phyloP scores from a whole-genome alignment of 2,888 invertebrate genomes.

The Tachina grossa region DNA sequence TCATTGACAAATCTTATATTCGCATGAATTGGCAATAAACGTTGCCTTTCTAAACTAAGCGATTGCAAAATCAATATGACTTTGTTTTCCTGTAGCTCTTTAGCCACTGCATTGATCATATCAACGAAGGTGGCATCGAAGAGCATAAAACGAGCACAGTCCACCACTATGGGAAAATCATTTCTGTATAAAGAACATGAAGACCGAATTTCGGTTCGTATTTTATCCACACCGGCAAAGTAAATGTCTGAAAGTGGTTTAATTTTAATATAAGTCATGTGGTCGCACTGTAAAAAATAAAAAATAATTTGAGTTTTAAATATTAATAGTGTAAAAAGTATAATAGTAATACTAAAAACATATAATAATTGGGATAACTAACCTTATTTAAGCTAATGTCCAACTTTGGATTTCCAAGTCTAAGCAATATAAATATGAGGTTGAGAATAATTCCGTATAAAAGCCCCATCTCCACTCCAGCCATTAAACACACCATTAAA shows the following conservation, averaged over 20 bases:
- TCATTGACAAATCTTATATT: constrained; percentile 77
- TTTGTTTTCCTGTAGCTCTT: constrained; percentile 84
- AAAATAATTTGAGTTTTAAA: neutral
- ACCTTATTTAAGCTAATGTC: constrained; percentile 77
- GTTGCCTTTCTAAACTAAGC: constrained; percentile 74
- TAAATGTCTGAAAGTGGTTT: constrained; percentile 87
- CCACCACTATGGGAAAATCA: constrained; percentile 85
- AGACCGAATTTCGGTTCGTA: constrained; percentile 85
- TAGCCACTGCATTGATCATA: constrained; percentile 85
- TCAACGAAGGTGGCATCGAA: constrained; percentile 88
- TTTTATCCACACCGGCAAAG: constrained; percentile 88
- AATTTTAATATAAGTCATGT: constrained; percentile 84
- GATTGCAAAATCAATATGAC: constrained; percentile 83
- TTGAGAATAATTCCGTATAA: constrained; percentile 88
- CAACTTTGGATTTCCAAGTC: constrained; percentile 86
- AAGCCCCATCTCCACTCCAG: constrained; percentile 91
- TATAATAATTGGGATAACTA: constrained; percentile 24
- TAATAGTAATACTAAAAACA: neutral
- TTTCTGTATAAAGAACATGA: constrained; percentile 83
- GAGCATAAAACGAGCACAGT: constrained; percentile 86
- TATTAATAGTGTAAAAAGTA: too few species aligned
- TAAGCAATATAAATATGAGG: constrained; percentile 86
- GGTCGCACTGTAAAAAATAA: constrained; percentile 81
- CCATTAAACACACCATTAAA: constrained; percentile 86
- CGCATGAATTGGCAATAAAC: constrained; percentile 73